These are phyloP conservation scores for Hirtodrosophila cameraria DNA, from an alignment of 2,888 invertebrate species.

Conservation along the genomic window DNA sequence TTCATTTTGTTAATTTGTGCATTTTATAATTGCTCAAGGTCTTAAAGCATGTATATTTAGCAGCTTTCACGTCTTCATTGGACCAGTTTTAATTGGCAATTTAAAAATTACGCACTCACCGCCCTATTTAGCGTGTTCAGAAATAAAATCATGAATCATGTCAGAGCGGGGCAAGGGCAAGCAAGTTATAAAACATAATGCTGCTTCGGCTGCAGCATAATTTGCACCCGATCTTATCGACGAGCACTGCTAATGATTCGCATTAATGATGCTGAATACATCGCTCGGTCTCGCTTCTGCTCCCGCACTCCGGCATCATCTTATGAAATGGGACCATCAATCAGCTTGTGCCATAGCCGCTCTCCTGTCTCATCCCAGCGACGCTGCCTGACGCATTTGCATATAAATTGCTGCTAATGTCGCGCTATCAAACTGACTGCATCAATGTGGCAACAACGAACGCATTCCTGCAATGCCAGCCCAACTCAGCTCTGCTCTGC, in stretches of 20 bases:
- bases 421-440: conserved; percentile 83
- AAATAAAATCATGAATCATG: conserved; percentile 49
- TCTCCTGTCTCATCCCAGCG: conserved; percentile 37
- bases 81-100: conserved; percentile 71
- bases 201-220: conserved; percentile 43
- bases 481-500: conserved; percentile 22
- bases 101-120: conserved; percentile 70
- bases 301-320: conserved; percentile 57
- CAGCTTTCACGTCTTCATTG: conserved; percentile 60
- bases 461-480: conserved; percentile 52
- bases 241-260: conserved; percentile 74
- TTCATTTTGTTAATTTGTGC: too few relatives aligned
- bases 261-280: conserved; percentile 72
- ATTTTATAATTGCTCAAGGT: not conserved
- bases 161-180: not conserved
- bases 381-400: conserved; percentile 80
- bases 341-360: conserved; percentile 64
- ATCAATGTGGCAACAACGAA: conserved; percentile 72
- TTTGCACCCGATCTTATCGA: conserved; percentile 79
- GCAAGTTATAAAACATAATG: not conserved
- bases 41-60: not conserved
- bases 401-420: conserved; percentile 85
- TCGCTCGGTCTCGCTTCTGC: conserved; percentile 26
- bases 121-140: conserved; percentile 41
- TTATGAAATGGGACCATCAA: conserved; percentile 82